Conservation (phyloP, 2,888 invertebrate species). For the Actias luna region DNA sequence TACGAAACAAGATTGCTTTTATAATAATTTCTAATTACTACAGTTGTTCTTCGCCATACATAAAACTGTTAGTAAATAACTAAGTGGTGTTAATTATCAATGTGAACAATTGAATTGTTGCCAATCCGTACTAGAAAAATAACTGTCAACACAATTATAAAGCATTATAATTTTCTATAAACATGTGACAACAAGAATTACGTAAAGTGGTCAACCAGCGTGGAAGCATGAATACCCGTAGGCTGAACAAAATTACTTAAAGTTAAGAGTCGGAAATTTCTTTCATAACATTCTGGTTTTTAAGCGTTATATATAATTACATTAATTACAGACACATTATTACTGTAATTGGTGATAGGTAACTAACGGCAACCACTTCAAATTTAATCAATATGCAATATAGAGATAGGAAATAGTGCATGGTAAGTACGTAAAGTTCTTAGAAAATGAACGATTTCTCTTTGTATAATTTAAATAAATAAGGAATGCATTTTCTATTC, state of each 20-base stretch:
- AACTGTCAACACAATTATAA: conserved; percentile 9
- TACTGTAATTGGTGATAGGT: background rate
- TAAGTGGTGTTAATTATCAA: conserved; percentile 1
- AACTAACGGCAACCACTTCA: background rate
- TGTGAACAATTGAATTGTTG: background rate
- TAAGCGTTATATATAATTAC: conserved; percentile 23
- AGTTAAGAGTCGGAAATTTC: conserved; percentile 50
- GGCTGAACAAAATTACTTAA: conserved; percentile 26
- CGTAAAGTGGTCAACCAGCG: conserved; percentile 26
- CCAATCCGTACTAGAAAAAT: background rate
- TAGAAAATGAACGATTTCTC: conserved; percentile 4
- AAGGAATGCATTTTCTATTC: conserved; percentile 3
- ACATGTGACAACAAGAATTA: conserved; percentile 17
- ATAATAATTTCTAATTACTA: background rate
- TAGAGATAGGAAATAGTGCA: background rate
- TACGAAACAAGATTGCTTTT: background rate
- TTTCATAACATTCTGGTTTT: conserved; percentile 40
- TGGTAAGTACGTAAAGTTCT: conserved; percentile 3
- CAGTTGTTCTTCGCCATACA: background rate
- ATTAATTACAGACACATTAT: background rate
- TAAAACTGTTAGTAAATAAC: background rate
- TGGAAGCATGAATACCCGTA: conserved; percentile 33
- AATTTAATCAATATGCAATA: conserved; percentile 1
- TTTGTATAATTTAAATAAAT: conserved; percentile 2
- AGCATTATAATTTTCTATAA: background rate